Percentiles rank a stretch among this genome's conserved stretches.
phyloP scores from a whole-genome alignment of 2,888 invertebrate genomes.

The Drosophila prostipennis region DNA sequence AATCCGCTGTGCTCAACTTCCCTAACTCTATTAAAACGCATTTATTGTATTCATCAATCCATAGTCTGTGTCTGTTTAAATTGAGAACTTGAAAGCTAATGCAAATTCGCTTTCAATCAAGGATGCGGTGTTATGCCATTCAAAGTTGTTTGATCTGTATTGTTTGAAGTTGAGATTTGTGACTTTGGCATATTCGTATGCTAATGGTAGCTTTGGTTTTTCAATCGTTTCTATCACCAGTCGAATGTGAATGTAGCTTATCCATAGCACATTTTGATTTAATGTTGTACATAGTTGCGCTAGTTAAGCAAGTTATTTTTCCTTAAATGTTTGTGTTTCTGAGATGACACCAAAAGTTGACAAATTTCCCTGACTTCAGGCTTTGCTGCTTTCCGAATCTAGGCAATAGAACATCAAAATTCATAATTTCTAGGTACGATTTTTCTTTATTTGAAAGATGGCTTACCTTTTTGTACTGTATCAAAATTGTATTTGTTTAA shows the following conservation, averaged over 20 bases:
- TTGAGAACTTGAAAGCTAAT: background rate
- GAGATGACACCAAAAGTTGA: too few species aligned
- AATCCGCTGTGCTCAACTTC: background rate
- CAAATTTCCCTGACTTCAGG: too few species aligned
- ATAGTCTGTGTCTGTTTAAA: conserved; percentile 1
- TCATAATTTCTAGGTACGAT: too few species aligned
- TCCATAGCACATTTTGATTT: conserved; percentile 9
- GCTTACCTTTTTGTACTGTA: too few species aligned
- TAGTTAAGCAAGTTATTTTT: background rate
- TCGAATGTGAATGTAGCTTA: conserved; percentile 8
- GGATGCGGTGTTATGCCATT: conserved; percentile 15
- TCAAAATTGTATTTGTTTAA: too few species aligned
- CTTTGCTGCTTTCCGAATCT: too few species aligned
- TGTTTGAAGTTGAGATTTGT: conserved; percentile 10
- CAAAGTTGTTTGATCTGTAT: conserved; percentile 15
- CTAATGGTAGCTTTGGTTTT: conserved; percentile 5
- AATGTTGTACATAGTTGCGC: conserved; percentile 25
- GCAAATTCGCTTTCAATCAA: conserved; percentile 5
- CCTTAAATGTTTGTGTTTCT: conserved; percentile 6
- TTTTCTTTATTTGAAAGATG: too few species aligned
- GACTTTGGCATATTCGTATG: background rate
- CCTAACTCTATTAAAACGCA: background rate
- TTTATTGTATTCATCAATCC: background rate
- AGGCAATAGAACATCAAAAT: too few species aligned
- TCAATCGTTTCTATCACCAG: background rate